phyloP scores from a whole-genome alignment of 2,113 vertebrate species.

The Gymnocephalus cernua region DNA sequence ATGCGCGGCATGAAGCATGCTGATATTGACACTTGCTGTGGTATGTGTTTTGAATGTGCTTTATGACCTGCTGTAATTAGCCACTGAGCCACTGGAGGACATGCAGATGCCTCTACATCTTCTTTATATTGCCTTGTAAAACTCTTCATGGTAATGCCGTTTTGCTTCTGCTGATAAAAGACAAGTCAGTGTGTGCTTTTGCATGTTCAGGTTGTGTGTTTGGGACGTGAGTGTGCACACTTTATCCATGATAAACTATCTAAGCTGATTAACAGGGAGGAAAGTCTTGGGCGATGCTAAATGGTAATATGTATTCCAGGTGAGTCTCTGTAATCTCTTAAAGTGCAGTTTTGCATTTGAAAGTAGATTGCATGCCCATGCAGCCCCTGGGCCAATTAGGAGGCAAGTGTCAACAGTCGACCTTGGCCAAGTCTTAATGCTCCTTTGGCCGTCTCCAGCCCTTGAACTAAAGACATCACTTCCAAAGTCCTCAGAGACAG shows the following conservation, averaged over 20 bases:
- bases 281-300: slow-evolving; percentile 58
- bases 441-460: slow-evolving; percentile 62
- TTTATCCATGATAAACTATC: slow-evolving; percentile 37
- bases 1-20: slow-evolving; percentile 13
- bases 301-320: slow-evolving; percentile 73
- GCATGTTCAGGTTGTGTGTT: slow-evolving; percentile 21
- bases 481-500: slow-evolving; percentile 30
- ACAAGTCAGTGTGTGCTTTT: slow-evolving; percentile 7
- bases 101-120: slow-evolving; percentile 24
- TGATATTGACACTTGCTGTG: slow-evolving; percentile 55
- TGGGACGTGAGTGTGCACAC: neutral
- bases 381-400: slow-evolving; percentile 70
- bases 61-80: slow-evolving; percentile 58
- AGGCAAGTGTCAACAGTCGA: slow-evolving; percentile 72
- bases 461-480: slow-evolving; percentile 62
- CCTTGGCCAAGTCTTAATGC: slow-evolving; percentile 76
- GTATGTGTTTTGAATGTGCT: slow-evolving; percentile 50
- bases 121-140: slow-evolving; percentile 39
- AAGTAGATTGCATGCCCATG: slow-evolving; percentile 65
- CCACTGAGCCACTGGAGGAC: slow-evolving; percentile 41
- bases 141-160: slow-evolving; percentile 20
- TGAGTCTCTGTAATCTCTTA: slow-evolving; percentile 76
- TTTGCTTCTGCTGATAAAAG: slow-evolving; percentile 27
- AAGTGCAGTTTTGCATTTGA: slow-evolving; percentile 78
- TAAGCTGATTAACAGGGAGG: slow-evolving; percentile 48